Conservation (phyloP, 2,797 vertebrate genomes). For the Tapera naevia region DNA sequence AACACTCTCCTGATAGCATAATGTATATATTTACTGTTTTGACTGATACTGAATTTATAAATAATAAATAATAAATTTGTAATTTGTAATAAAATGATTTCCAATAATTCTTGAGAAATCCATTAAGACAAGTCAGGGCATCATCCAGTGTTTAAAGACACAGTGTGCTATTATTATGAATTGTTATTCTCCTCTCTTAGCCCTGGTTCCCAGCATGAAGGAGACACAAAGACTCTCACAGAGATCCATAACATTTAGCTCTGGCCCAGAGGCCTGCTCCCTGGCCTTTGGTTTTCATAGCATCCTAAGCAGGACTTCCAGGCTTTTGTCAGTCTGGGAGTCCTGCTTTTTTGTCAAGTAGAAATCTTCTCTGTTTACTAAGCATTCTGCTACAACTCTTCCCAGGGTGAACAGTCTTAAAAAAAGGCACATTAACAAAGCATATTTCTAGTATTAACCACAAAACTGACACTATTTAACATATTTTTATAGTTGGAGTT, state of each 20-base stretch:
- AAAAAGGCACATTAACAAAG: background rate
- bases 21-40: background rate
- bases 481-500: background rate
- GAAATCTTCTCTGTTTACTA: background rate
- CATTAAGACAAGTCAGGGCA: background rate
- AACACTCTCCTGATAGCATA: slow-evolving; percentile 6
- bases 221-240: background rate
- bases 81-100: slow-evolving; percentile 46
- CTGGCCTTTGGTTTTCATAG: background rate
- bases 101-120: slow-evolving; percentile 19
- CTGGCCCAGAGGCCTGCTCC: background rate
- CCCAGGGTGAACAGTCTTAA: background rate
- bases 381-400: background rate
- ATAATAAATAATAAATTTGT: too few relatives aligned
- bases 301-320: background rate
- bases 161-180: background rate
- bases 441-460: background rate
- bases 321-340: background rate
- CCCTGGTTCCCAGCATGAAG: background rate
- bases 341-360: background rate
- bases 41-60: background rate
- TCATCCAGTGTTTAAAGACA: background rate
- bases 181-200: background rate
- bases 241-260: background rate
- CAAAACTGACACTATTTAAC: background rate